Evolutionary conservation across 1,140 invertebrate genomes (phyloP).

Genomic region (Drosophila kepulauana): DNA sequence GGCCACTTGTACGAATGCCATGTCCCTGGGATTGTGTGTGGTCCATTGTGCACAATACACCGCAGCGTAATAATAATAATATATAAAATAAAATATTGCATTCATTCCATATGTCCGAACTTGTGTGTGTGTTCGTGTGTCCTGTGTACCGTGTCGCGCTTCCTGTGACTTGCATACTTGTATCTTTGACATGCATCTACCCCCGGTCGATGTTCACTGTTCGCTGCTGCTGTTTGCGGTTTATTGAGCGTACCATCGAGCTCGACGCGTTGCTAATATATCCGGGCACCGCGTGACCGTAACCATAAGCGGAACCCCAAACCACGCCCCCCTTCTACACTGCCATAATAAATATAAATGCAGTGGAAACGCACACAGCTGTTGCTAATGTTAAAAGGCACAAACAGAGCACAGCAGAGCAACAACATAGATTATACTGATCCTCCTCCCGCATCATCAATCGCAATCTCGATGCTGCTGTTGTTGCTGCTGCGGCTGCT

Average conservation of each 20-base stretch:
- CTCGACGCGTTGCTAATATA: constrained; percentile 69
- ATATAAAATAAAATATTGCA: constrained; percentile 77
- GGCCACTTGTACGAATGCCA: constrained; percentile 71
- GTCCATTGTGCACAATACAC: constrained; percentile 36
- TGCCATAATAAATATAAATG: constrained; percentile 79
- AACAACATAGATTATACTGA: constrained; percentile 41
- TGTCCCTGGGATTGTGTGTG: constrained; percentile 40
- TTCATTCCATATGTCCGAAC: constrained; percentile 57
- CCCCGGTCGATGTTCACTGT: neutral
- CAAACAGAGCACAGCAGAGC: neutral
- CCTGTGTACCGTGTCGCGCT: constrained; percentile 26
- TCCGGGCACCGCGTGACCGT: constrained; percentile 70
- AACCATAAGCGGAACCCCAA: constrained; percentile 49
- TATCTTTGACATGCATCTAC: constrained; percentile 44
- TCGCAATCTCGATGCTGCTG: constrained; percentile 26
- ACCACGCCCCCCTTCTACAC: constrained; percentile 8
- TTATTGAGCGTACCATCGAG: constrained; percentile 64
- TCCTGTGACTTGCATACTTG: constrained; percentile 42
- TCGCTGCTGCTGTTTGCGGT: constrained; percentile 64
- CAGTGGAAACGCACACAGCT: constrained; percentile 76
- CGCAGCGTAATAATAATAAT: constrained; percentile 59
- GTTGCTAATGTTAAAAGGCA: constrained; percentile 72
- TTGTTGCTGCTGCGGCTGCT: too few relatives aligned
- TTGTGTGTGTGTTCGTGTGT: constrained; percentile 13
- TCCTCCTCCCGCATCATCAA: constrained; percentile 58